A percentile compares a stretch with the other conserved stretches of the same genome.
Evolutionary conservation across 2,888 invertebrate genomes (phyloP).

Genomic region (Danaus chrysippus): DNA sequence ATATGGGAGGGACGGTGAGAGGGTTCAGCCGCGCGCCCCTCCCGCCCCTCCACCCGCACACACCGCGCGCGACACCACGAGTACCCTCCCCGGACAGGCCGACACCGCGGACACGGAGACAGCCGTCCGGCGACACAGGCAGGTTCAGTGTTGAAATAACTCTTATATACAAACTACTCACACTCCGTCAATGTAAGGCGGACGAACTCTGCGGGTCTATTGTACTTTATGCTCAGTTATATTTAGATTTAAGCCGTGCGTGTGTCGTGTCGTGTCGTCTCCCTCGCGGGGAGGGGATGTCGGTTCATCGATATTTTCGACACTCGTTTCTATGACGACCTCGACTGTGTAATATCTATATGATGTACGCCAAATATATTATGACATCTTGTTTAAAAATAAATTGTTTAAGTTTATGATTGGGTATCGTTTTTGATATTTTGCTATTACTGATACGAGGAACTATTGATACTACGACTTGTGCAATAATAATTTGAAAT

Average conservation of each 20-base stretch:
- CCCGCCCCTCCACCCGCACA: conserved; percentile 29
- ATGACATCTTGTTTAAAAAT: neutral
- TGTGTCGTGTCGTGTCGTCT: conserved; percentile 20
- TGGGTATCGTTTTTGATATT: conserved; percentile 7
- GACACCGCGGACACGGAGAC: conserved; percentile 36
- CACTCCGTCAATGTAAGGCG: conserved; percentile 54
- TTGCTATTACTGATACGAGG: conserved; percentile 8
- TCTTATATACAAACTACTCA: conserved; percentile 26
- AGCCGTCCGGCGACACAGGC: conserved; percentile 19
- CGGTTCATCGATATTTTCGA: too few relatives aligned
- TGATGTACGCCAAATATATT: neutral
- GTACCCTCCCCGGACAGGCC: conserved; percentile 12
- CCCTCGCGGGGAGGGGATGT: neutral
- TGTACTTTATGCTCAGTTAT: conserved; percentile 75
- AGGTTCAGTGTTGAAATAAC: conserved; percentile 12
- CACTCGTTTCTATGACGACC: neutral
- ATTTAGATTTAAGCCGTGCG: conserved; percentile 54
- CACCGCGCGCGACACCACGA: conserved; percentile 21
- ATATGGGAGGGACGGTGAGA: conserved; percentile 81
- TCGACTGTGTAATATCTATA: neutral
- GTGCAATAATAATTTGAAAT: conserved; percentile 30
- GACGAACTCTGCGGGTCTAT: conserved; percentile 47
- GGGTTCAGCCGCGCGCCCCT: conserved; percentile 52
- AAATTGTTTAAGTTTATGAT: neutral
- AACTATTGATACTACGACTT: conserved; percentile 3